These are phyloP conservation scores for Aphodius granarius DNA, from an alignment of 2,888 invertebrate genomes.

Conservation along the genomic window DNA sequence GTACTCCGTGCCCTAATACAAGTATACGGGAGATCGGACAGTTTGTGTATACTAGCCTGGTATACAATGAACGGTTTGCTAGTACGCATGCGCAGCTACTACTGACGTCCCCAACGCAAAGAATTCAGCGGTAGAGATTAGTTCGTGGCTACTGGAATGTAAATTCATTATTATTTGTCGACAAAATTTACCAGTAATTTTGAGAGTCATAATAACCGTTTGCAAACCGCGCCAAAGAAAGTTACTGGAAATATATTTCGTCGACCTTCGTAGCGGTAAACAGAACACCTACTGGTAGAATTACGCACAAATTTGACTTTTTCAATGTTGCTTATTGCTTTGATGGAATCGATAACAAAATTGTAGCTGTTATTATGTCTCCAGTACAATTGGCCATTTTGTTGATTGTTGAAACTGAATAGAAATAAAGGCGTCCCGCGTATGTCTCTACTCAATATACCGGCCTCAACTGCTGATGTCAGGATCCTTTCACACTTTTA, in stretches of 20 bases:
- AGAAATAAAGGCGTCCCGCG: neutral
- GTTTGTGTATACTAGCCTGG: constrained; percentile 30
- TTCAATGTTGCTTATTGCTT: too few species aligned
- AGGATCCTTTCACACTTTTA: neutral
- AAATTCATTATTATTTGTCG: too few species aligned
- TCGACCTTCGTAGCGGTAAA: too few species aligned
- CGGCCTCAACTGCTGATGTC: neutral
- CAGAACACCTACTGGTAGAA: too few species aligned
- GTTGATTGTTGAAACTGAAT: neutral
- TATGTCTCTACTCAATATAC: neutral
- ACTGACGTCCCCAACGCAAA: constrained; percentile 37
- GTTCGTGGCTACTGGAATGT: constrained; percentile 19
- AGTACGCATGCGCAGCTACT: constrained; percentile 30
- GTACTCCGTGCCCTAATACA: constrained; percentile 30
- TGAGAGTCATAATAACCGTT: too few species aligned
- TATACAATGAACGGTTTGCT: constrained; percentile 31
- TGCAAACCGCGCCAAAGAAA: too few species aligned
- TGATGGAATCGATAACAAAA: too few species aligned
- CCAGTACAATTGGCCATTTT: neutral
- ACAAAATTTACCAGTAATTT: too few species aligned
- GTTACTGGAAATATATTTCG: too few species aligned
- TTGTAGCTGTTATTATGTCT: neutral
- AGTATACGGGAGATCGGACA: constrained; percentile 27
- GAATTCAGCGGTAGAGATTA: constrained; percentile 42
- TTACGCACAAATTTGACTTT: too few species aligned